These are phyloP conservation scores for Lasioglossum baleicum DNA, from an alignment of 1,140 invertebrate genomes.

Conservation along the genomic window DNA sequence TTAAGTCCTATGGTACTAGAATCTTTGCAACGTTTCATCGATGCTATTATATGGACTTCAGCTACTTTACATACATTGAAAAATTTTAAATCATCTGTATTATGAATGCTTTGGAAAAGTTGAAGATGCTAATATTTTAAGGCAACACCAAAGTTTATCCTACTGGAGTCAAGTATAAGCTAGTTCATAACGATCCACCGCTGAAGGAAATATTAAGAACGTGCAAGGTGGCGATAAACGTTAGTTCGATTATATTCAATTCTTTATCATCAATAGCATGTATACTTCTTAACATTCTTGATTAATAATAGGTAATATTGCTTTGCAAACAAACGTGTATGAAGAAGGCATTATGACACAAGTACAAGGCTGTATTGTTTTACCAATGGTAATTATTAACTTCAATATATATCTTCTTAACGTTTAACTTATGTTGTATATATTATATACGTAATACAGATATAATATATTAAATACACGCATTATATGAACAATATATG, in stretches of 20 bases:
- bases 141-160: conserved; percentile 88
- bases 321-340: conserved; percentile 85
- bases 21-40: conserved; percentile 93
- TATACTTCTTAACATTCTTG: conserved; percentile 20
- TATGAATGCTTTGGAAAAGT: conserved; percentile 91
- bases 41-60: conserved; percentile 92
- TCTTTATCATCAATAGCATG: too few species aligned
- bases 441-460: too few species aligned
- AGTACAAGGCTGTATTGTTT: conserved; percentile 88
- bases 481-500: too few species aligned
- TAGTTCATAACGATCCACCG: conserved; percentile 82
- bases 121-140: conserved; percentile 92
- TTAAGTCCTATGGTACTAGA: conserved; percentile 94
- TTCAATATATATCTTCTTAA: too few species aligned
- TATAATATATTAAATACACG: too few species aligned
- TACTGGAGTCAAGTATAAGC: conserved; percentile 84
- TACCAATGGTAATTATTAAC: conserved; percentile 91
- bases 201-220: too few species aligned
- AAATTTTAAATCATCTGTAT: conserved; percentile 94
- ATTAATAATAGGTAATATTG: conserved; percentile 78
- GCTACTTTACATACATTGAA: conserved; percentile 91
- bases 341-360: conserved; percentile 91
- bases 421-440: too few species aligned
- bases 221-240: conserved; percentile 71
- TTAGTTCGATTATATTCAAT: conserved; percentile 39